A percentile compares a stretch with the other conserved stretches of the same genome.
These are phyloP conservation scores for Paedocypris sp. DNA, from an alignment of 2,113 vertebrate species.

Conservation along the genomic window DNA sequence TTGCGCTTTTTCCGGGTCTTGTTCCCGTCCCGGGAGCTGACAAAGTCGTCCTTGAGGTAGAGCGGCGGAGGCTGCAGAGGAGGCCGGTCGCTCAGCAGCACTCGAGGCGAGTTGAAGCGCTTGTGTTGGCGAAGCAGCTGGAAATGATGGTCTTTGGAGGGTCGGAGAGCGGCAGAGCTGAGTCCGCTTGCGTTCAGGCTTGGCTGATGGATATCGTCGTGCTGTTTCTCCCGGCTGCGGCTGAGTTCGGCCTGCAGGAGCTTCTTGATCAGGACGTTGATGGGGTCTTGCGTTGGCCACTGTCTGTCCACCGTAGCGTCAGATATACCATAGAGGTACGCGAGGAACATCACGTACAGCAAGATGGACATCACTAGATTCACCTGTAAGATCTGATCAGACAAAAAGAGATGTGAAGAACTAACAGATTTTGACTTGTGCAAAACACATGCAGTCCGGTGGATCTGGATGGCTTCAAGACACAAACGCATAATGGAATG, in stretches of 20 bases:
- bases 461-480: too few relatives aligned
- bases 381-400: slow-evolving; percentile 90
- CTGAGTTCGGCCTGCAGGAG: slow-evolving; percentile 90
- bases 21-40: slow-evolving; percentile 61
- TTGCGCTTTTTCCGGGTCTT: slow-evolving; percentile 80
- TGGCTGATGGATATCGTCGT: slow-evolving; percentile 45
- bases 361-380: slow-evolving; percentile 99
- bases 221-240: slow-evolving; percentile 67
- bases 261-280: slow-evolving; percentile 91
- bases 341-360: slow-evolving; percentile 94
- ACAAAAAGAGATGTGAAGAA: slow-evolving; percentile 13
- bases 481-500: too few relatives aligned
- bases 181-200: slow-evolving; percentile 24
- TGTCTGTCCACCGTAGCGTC: slow-evolving; percentile 84
- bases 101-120: slow-evolving; percentile 81
- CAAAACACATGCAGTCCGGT: neutral
- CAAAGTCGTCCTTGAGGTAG: slow-evolving; percentile 79
- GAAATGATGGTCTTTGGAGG: slow-evolving; percentile 65
- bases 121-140: slow-evolving; percentile 78
- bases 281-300: slow-evolving; percentile 74
- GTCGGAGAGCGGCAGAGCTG: slow-evolving; percentile 46
- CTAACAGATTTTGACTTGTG: neutral
- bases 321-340: slow-evolving; percentile 94
- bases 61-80: slow-evolving; percentile 82
- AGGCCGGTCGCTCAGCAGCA: slow-evolving; percentile 78